Evolutionary conservation across 2,888 invertebrate species (phyloP), one percentile per base, ranked within the genome.

Genomic region (Chrysina gloriosa): DNA sequence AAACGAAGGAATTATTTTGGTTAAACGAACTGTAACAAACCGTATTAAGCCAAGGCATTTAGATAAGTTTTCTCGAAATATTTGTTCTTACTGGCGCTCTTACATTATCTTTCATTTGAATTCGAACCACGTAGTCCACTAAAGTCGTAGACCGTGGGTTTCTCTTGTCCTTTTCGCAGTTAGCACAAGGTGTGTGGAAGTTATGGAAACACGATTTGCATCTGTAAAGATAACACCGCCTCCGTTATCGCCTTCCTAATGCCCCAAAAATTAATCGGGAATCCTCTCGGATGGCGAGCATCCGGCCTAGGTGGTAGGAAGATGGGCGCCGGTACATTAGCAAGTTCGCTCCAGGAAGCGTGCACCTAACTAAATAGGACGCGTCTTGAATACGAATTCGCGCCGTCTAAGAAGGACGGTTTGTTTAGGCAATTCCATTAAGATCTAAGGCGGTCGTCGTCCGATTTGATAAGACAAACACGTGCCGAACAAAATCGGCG

Each of bases 401-500:
- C 3, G 14, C 7, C 19, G 58, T 31, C 6, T 1, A 31, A 11
- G 14, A 25, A 9, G 6, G 14, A 27, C 25, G 42, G 42, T 61
- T 61, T 61, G 58, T 45, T 61, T 61, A 61, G 58, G 58, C 42
- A 61, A 61, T 61, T 61, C 58, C 42, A 61, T 61, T 61, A 61
- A 42, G 45, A 42, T 45, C 29, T 16, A 14, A 61, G 42, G 27
- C 42, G 45, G 25, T 11, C 42, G 25, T 29, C 4, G 9, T 25
- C 19, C 42, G 58, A 61, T 61, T 45, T 27, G 42, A 61, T 42
- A 61, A 61, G 58, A 61, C 58, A 61, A 61, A 61, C 58, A 61
- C 58, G 58, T 42, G 42, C 25, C 58, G 23, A 14, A 27, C 42
- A 16, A 7, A 3, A 27, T 25, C 27, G n/a, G 14, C 25, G 39